Evolutionary conservation across 2,888 invertebrate genomes (phyloP).

Genomic region (Ochlodes sylvanus): DNA sequence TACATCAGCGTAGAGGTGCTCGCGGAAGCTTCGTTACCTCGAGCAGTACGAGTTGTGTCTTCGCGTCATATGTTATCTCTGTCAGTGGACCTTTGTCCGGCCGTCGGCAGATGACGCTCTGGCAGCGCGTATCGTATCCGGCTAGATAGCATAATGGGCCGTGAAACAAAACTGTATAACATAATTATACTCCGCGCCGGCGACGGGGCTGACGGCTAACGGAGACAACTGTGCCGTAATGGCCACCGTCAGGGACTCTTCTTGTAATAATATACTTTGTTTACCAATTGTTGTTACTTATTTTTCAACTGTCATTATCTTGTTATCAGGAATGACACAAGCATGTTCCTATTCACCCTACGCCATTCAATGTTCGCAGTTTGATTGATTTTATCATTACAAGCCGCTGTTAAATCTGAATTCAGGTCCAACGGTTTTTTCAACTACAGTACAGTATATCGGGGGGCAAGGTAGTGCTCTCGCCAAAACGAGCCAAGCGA

Average conservation of each 20-base stretch:
- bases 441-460: too few species aligned
- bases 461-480: too few species aligned
- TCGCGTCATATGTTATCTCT: neutral
- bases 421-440: too few species aligned
- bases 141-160: conserved; percentile 36
- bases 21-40: too few species aligned
- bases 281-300: conserved; percentile 8
- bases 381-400: too few species aligned
- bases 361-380: too few species aligned
- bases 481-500: too few species aligned
- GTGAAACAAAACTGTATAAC: conserved; percentile 32
- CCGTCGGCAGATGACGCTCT: conserved; percentile 20
- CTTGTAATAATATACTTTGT: neutral
- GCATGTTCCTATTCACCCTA: too few species aligned
- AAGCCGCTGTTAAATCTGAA: too few species aligned
- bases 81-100: conserved; percentile 9
- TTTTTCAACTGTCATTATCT: neutral
- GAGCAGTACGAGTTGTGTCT: too few species aligned
- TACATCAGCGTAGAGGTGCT: too few species aligned
- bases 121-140: conserved; percentile 31
- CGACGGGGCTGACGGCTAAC: neutral
- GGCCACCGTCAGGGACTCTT: neutral
- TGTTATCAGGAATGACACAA: neutral
- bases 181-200: conserved; percentile 21
- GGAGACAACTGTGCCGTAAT: conserved; percentile 18